A percentile compares a stretch with the other conserved stretches of the same genome.
Conservation (phyloP, 2,113 vertebrate species). For the Alces alces region DNA sequence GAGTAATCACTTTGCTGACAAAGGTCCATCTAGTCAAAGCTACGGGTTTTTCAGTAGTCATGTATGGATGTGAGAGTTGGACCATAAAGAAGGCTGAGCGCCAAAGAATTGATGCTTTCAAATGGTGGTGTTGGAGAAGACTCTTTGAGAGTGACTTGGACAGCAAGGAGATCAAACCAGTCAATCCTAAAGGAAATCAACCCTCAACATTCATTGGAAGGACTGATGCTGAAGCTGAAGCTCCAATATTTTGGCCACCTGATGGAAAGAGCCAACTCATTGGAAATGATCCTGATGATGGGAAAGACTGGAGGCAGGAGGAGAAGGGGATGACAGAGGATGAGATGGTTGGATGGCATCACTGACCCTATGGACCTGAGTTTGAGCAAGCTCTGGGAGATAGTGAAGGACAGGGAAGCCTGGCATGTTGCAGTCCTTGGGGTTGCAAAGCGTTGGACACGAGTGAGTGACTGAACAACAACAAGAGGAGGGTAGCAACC, state of each 20-base stretch:
- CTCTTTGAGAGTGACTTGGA: not conserved
- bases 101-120: not conserved
- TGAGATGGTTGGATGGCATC: not conserved
- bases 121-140: not conserved
- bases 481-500: not conserved
- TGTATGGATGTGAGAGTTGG: not conserved
- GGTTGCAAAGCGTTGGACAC: not conserved
- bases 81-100: not conserved
- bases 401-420: not conserved
- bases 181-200: not conserved
- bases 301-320: not conserved
- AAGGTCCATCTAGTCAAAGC: not conserved
- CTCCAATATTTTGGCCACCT: not conserved
- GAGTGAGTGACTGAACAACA: not conserved
- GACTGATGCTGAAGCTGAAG: not conserved
- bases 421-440: not conserved
- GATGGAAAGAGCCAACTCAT: not conserved
- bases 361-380: not conserved
- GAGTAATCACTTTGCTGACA: not conserved
- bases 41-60: not conserved
- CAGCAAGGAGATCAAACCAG: not conserved
- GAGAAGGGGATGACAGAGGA: rapidly evolving
- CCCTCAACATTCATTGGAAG: not conserved
- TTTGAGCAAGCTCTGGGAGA: not conserved
- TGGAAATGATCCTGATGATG: not conserved